Evolutionary conservation across 2,888 invertebrate genomes (phyloP), one percentile per base, ranked within the genome.

Genomic region (Falcaria lacertinaria): DNA sequence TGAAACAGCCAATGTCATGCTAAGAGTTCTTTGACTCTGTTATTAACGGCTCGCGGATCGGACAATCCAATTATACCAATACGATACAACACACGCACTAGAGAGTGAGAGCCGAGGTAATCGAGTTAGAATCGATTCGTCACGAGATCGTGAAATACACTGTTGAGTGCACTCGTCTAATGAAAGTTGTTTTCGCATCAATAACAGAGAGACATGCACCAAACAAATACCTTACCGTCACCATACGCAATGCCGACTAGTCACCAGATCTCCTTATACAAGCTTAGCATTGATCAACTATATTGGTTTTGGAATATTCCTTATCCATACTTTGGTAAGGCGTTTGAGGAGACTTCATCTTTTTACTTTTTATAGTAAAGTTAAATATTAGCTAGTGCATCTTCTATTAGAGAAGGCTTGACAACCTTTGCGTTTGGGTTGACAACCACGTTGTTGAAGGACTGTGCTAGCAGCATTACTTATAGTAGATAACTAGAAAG

Each of bases 111-210:
- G 55, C 53, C 52, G 52, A 45, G 44, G 45, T 78, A 78, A 80
- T 77, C 73, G 69, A 75, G 63, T 77, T 76, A 74, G 48, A 67
- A 78, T 74, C 74, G 74, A 79, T 77, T 73, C 57, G 73, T 57
- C 69, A 73, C 76, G 69, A 66, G 56, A 66, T 60, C 64, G 61
- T 49, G 44, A 22, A 14, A 6, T 13, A 14, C 22, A 14, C 11
- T n/a, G 15, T 7, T 6, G 4, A 2, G 22, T 4, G 36, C 15
- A 34, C 19, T 22, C 22, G 22, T 7, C 14, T 36, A 22, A 36
- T 22, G 37, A 25, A 37, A 37, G 28, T 28, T 28, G 11, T 28
- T 28, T 19, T 19, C 19, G 11, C 28, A 11, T 28, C 22, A 22
- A 22, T 28, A 28, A 11, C 28, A 28, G 11, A 28, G 8, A 28